Percentiles rank a stretch among this genome's conserved stretches.
Evolutionary conservation across 1,140 invertebrate species (phyloP).

Genomic region (Diuraphis noxia): DNA sequence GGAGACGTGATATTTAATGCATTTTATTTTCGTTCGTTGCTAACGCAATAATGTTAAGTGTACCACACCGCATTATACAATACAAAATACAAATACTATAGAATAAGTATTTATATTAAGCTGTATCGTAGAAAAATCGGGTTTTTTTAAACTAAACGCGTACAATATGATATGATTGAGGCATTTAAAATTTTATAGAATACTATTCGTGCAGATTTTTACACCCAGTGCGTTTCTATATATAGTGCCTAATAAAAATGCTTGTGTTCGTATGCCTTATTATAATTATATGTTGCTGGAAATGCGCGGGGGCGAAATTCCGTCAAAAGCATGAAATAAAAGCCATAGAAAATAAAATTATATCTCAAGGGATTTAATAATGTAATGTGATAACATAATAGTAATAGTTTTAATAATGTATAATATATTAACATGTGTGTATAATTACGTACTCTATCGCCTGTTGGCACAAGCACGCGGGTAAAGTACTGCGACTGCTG

Average conservation of each 20-base stretch:
- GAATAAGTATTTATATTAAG: background rate
- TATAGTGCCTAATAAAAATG: background rate
- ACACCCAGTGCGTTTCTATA: background rate
- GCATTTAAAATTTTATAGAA: background rate
- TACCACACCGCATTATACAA: background rate
- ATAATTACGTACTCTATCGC: background rate
- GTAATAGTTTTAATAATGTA: background rate
- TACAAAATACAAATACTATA: background rate
- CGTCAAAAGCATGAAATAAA: background rate
- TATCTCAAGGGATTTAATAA: background rate
- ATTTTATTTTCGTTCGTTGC: slow-evolving; percentile 9
- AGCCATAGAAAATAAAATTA: background rate
- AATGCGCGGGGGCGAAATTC: background rate
- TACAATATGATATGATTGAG: background rate
- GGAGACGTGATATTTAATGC: slow-evolving; percentile 33
- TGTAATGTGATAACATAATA: background rate
- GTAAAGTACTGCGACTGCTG: background rate
- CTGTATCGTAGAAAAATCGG: background rate
- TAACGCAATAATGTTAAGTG: background rate
- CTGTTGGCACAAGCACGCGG: background rate
- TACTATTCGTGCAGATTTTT: background rate
- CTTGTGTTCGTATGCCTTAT: background rate
- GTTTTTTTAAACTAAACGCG: background rate
- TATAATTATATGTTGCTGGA: background rate
- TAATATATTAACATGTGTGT: too few species aligned